Evolutionary conservation across 2,888 invertebrate genomes (phyloP), one percentile per base, ranked within the genome.

Genomic region (Luperina testacea): DNA sequence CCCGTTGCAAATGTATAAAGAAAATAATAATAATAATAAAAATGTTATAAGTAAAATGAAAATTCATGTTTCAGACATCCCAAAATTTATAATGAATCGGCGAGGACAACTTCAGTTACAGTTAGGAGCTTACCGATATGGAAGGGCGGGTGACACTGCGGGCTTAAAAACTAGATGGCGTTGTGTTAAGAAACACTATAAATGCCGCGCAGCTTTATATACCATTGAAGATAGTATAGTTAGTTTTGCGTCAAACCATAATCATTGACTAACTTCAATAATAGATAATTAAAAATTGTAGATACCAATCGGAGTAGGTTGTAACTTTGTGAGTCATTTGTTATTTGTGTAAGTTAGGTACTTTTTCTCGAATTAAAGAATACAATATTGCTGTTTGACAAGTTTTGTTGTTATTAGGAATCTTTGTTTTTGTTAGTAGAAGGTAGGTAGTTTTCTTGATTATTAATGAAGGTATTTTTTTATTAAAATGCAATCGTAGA

Each of bases 101-200:
- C 80, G 84, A 59, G 79, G 83, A 51, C 74, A 64, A 57, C 9
- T 80, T 65, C 71, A 64, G n/a, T 72, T 82, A 72, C 61, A 71
- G 51, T 38, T 79, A 59, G 84, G 82, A 53, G 5, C 27, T 15
- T 63, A 84, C n/a, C 72, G 67, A 13, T 83, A 61, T 24, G 32
- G 68, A 53, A 75, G 84, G 24, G 90, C 57, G 8, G 59, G 80
- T 8, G n/a, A 72, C 6, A 13, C 27, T n/a, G 38, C 11, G 15
- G 51, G 59, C 15, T 2, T 2, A 6, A 79, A 68, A 79, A 75
- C 72, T 64, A 79, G 84, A 75, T 82, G 82, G 84, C 82, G 84
- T 8, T 82, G 82, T 75, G 68, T 75, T 15, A 82, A 69, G 72
- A 84, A 74, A 72, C 68, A 64, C 63, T 48, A 61, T 15, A 57